Percentiles rank a stretch among this genome's conserved stretches.
Conservation (phyloP, 2,888 invertebrate species). For the Dione vanillae region DNA sequence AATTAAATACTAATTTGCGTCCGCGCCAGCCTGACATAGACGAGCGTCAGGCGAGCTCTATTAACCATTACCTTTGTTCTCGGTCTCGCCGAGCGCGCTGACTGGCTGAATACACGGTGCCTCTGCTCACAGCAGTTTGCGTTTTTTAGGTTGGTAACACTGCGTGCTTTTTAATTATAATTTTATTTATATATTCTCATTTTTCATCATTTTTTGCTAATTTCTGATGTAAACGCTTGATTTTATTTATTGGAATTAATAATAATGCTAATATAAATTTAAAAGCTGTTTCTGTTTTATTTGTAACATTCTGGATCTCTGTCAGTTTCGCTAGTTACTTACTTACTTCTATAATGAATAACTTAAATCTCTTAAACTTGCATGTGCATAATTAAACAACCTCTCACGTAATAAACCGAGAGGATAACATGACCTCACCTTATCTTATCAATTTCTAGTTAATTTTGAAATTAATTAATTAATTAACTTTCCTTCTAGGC, state of each 20-base stretch:
- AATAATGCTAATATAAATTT: neutral
- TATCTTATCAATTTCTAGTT: neutral
- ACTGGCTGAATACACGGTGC: constrained; percentile 73
- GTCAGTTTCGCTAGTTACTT: too few species aligned
- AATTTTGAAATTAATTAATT: neutral
- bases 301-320: neutral
- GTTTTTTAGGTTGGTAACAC: constrained; percentile 81
- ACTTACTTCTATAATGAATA: too few species aligned
- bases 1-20: constrained; percentile 24
- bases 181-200: constrained; percentile 34
- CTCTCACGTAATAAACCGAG: too few species aligned
- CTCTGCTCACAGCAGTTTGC: constrained; percentile 81
- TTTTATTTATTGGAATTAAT: neutral
- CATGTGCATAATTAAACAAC: too few species aligned
- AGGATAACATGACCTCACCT: too few species aligned
- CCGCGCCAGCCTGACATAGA: neutral
- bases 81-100: constrained; percentile 74
- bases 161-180: constrained; percentile 63
- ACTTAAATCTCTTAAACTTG: too few species aligned
- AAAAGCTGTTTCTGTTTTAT: neutral
- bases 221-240: neutral
- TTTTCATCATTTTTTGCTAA: constrained; percentile 1
- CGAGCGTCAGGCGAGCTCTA: constrained; percentile 52
- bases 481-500: constrained; percentile 72
- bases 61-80: constrained; percentile 77